Evolutionary conservation across 2,888 invertebrate species (phyloP), one percentile per base, ranked within the genome.

Genomic region (Yponomeuta cagnagella): DNA sequence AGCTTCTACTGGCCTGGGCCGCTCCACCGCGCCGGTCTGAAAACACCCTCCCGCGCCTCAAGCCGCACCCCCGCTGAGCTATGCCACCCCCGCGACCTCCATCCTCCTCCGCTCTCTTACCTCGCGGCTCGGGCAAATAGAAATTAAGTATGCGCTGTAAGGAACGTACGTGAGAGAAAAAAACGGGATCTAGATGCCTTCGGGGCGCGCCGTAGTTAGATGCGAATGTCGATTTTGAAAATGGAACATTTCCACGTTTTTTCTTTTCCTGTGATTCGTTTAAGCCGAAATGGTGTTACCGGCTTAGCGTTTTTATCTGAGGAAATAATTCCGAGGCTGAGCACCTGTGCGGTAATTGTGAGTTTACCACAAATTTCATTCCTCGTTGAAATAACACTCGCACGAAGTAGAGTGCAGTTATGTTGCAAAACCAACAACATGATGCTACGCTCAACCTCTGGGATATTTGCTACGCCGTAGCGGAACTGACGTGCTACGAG

Each of bases 1-100:
- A 90, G 90, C 89, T 80, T 85, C 84, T 82, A 92, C 91, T 91
- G 91, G 89, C 90, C 88, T 87, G 91, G 91, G 88, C 83, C 88
- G 80, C 88, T 79, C 86, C 82, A 91, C 81, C 88, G 91, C 91
- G 91, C 91, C 87, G 86, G 91, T 82, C 84, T 48, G 67, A 71
- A 73, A 66, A 70, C 73, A 65, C 71, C 70, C 68, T 52, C 71
- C 43, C 52, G 37, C 70, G n/a, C 63, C 37, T 70, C 70, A 43
- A 48, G 66, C 43, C 33, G 31, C 70, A n/a, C 43, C 37, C 63
- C 86, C 85, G 82, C 79, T 78, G 79, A 79, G 83, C 84, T 79
- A 79, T 72, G 78, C 79, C 83, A 75, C 71, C 68, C 72, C 71
- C 43, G 43, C 43, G 43, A 43, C 43, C 43, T 43, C n/a, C 78